Percentiles rank a stretch among this genome's conserved stretches.
phyloP scores from a whole-genome alignment of 2,888 invertebrate genomes.

The Andrena bucephala region DNA sequence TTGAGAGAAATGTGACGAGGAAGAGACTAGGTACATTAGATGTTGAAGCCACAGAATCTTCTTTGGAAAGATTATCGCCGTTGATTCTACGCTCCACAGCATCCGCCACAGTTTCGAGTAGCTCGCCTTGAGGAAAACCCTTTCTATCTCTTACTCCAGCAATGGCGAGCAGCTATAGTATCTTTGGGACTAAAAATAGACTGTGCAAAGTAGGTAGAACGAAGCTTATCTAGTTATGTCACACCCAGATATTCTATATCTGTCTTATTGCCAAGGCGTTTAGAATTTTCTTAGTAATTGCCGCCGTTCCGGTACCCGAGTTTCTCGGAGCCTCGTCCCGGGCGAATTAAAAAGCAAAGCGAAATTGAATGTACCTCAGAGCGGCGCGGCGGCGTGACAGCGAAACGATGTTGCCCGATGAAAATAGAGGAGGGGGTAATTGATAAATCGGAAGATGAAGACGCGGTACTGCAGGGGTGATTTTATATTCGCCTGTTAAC shows the following conservation, averaged over 20 bases:
- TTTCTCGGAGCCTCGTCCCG: background rate
- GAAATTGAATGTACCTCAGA: background rate
- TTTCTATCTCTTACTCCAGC: background rate
- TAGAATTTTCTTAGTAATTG: background rate
- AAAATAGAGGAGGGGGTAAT: conserved; percentile 31
- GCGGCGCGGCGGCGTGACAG: background rate
- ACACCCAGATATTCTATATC: background rate
- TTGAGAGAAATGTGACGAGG: background rate
- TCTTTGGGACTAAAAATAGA: background rate
- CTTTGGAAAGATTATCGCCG: too few relatives aligned
- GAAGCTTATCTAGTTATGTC: background rate
- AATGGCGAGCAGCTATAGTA: background rate
- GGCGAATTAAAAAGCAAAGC: background rate
- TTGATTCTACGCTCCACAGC: background rate
- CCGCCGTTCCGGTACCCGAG: background rate
- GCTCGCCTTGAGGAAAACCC: background rate
- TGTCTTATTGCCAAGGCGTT: background rate
- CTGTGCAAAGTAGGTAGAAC: background rate
- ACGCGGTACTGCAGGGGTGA: background rate
- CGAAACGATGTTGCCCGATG: background rate
- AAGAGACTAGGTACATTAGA: background rate
- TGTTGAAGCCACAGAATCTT: too few relatives aligned
- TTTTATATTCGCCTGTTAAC: conserved; percentile 15
- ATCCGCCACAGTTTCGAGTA: too few relatives aligned
- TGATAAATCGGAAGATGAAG: conserved; percentile 39